A percentile compares a stretch with the other conserved stretches of the same genome.
phyloP scores from a whole-genome alignment of 2,888 invertebrate genomes.

The Clanis bilineata region DNA sequence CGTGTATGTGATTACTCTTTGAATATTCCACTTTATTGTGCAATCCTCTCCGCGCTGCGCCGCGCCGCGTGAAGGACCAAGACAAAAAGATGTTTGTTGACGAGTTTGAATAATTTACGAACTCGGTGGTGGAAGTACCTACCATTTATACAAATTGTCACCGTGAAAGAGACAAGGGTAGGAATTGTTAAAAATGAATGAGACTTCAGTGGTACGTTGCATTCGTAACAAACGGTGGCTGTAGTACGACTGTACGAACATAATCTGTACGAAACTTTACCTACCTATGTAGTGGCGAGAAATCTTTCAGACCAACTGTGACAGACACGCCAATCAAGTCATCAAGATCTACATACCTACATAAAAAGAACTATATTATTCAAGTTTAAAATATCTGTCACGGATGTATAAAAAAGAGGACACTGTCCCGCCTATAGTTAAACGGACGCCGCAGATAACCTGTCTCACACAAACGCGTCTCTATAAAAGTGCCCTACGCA shows the following conservation, averaged over 20 bases:
- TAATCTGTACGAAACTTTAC: neutral
- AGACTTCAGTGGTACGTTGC: slow-evolving; percentile 54
- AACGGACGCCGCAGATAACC: too few relatives aligned
- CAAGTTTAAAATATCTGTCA: too few relatives aligned
- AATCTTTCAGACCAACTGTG: too few relatives aligned
- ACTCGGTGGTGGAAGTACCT: slow-evolving; percentile 65
- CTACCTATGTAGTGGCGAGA: neutral
- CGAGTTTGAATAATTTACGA: slow-evolving; percentile 70
- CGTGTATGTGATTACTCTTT: slow-evolving; percentile 73
- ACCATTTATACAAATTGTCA: slow-evolving; percentile 79
- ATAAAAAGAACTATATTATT: too few relatives aligned
- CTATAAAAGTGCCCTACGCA: too few relatives aligned
- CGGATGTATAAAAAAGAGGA: too few relatives aligned
- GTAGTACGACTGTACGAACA: neutral
- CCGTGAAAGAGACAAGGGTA: slow-evolving; percentile 49
- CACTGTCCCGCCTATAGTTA: too few relatives aligned
- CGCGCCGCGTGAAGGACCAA: slow-evolving; percentile 67
- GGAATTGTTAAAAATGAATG: slow-evolving; percentile 72
- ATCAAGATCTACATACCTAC: too few relatives aligned
- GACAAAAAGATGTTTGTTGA: slow-evolving; percentile 42
- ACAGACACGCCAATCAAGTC: too few relatives aligned
- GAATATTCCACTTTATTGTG: slow-evolving; percentile 77
- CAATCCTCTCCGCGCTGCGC: slow-evolving; percentile 71
- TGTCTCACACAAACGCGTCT: too few relatives aligned
- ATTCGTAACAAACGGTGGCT: neutral